phyloP scores from a whole-genome alignment of 2,113 vertebrate species.

The human (Homo sapiens) region GRCh38 chrX:74548501-74549000 shows the following conservation, averaged over 20 bases:
- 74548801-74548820: not conserved
- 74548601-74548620: not conserved
- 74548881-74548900: not conserved
- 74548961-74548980: not conserved
- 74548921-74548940: not conserved
- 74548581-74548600: not conserved
- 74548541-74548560: not conserved
- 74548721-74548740: not conserved
- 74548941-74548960: not conserved
- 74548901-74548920: not conserved
- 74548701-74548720: not conserved
- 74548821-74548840: not conserved
- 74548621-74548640: not conserved
- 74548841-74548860: not conserved
- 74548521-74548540: no score
- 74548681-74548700: not conserved
- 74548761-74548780: not conserved
- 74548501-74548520: no score
- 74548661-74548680: not conserved
- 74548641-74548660: not conserved
- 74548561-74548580: not conserved
- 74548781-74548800: not conserved
- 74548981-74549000: not conserved
- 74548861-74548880: not conserved
- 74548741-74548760: not conserved